phyloP scores from a whole-genome alignment of 2,797 vertebrate species.

The Loriculus beryllinus region DNA sequence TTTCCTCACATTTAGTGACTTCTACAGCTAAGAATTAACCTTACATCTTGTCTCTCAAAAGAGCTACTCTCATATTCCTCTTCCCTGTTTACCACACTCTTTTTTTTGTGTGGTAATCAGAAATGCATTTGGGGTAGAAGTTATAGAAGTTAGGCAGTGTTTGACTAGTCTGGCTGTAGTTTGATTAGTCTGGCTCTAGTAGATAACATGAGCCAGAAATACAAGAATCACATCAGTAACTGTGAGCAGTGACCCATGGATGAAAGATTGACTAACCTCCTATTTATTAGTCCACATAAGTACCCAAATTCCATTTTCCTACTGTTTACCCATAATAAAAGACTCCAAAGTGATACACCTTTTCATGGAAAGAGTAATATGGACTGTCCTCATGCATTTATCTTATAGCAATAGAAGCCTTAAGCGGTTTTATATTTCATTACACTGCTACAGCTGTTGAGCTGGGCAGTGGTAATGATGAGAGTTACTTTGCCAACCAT shows the following conservation, averaged over 20 bases:
- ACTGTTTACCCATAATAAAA: neutral
- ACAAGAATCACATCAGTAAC: neutral
- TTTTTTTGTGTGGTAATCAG: neutral
- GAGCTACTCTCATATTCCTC: neutral
- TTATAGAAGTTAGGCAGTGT: neutral
- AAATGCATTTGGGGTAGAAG: neutral
- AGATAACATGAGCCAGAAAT: neutral
- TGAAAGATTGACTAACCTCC: neutral
- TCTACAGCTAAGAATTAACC: neutral
- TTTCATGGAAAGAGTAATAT: neutral
- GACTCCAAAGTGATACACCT: neutral
- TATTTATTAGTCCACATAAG: neutral
- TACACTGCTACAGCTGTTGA: constrained; percentile 23
- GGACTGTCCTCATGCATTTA: neutral
- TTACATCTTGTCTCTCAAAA: neutral
- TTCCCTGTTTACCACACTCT: neutral
- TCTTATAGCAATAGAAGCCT: neutral
- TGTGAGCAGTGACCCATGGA: neutral
- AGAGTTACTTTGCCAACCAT: constrained; percentile 22
- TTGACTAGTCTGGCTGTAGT: neutral
- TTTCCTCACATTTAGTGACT: neutral
- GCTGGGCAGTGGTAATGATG: neutral
- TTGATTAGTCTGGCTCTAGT: neutral
- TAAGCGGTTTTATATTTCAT: constrained; percentile 15
- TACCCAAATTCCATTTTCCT: neutral